phyloP scores from a whole-genome alignment of 2,113 vertebrate species.

The Chloropsis hardwickii region DNA sequence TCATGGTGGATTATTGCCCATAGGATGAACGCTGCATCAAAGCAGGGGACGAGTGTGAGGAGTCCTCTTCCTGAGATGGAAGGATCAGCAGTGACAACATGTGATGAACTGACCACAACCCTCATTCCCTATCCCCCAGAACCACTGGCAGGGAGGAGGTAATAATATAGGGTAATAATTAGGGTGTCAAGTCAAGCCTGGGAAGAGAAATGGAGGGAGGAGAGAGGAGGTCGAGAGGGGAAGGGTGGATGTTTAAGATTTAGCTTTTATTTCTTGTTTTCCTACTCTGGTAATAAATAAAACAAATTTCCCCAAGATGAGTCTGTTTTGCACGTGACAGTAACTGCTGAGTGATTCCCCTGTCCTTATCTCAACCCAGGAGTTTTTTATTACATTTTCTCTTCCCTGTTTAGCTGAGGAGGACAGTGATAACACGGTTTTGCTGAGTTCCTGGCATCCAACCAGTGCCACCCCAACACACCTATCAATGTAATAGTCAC shows the following conservation, averaged over 20 bases:
- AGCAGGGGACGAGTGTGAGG: background rate
- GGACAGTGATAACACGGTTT: background rate
- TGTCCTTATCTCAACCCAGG: background rate
- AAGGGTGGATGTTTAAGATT: background rate
- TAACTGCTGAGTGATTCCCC: background rate
- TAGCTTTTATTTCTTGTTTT: background rate
- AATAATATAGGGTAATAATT: background rate
- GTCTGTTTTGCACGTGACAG: background rate
- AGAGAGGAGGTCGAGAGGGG: background rate
- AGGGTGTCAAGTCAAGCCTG: background rate
- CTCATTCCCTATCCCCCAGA: background rate
- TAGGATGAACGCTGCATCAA: background rate
- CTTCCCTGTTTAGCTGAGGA: background rate
- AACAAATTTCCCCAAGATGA: background rate
- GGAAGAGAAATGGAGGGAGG: background rate
- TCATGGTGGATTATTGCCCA: accelerated
- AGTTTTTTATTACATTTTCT: background rate
- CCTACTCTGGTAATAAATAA: background rate
- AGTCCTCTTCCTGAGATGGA: background rate
- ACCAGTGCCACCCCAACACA: background rate
- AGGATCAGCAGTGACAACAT: accelerated
- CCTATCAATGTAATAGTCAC: background rate
- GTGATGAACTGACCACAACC: background rate
- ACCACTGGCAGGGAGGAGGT: background rate
- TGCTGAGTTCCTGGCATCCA: background rate